phyloP scores from a whole-genome alignment of 1,140 invertebrate species.

The Calycopis cecrops region DNA sequence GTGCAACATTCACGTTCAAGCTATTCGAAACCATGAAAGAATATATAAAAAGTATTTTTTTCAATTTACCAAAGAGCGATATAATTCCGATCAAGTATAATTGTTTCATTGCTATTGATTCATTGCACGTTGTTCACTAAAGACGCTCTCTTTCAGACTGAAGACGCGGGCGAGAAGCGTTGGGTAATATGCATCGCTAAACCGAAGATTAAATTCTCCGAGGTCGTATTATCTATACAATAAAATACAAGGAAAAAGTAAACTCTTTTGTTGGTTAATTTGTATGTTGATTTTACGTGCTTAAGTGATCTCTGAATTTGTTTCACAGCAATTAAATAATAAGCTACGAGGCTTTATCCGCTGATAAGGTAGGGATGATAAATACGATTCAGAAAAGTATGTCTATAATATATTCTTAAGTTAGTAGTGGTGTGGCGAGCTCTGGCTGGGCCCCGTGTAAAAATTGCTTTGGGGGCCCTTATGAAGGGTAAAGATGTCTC shows the following conservation, averaged over 20 bases:
- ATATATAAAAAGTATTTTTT: neutral
- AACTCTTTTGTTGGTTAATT: neutral
- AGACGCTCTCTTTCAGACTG: neutral
- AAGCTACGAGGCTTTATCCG: no score
- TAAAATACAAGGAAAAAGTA: conserved; percentile 1
- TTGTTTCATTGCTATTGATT: neutral
- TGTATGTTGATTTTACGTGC: neutral
- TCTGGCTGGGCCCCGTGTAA: no score
- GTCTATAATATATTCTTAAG: no score
- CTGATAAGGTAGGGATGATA: no score
- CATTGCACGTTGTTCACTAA: neutral
- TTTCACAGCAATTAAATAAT: no score
- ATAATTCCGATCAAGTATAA: neutral
- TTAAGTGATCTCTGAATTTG: no score
- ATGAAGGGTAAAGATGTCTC: no score
- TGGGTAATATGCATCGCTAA: neutral
- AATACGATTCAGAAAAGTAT: no score
- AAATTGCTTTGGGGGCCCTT: no score
- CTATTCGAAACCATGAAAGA: neutral
- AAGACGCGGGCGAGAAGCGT: neutral
- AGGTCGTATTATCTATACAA: conserved; percentile 4
- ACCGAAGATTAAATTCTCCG: conserved; percentile 1
- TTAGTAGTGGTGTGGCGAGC: no score
- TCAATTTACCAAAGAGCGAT: conserved; percentile 1
- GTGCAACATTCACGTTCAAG: no score